Evolutionary conservation across 2,888 invertebrate species (phyloP).

Genomic region (Lymantria monacha): DNA sequence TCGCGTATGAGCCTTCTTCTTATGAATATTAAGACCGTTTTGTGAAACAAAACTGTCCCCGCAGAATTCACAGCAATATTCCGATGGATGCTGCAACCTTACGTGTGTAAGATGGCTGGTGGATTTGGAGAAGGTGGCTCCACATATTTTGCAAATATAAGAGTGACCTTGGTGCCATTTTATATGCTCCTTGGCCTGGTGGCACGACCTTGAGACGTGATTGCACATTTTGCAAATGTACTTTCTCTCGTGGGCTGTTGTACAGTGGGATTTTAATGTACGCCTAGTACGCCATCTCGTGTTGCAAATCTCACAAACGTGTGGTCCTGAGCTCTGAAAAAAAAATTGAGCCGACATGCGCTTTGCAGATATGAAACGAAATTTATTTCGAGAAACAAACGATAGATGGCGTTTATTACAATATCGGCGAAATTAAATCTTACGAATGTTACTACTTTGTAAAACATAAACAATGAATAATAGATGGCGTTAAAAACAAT

Average conservation of each 20-base stretch:
- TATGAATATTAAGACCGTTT: conserved; percentile 56
- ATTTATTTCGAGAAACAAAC: too few relatives aligned
- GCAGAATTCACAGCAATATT: conserved; percentile 51
- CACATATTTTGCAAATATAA: conserved; percentile 56
- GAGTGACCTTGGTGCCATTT: conserved; percentile 58
- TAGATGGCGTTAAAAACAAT: too few relatives aligned
- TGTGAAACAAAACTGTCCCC: conserved; percentile 58
- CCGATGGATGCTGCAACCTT: conserved; percentile 54
- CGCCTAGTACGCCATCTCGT: conserved; percentile 44
- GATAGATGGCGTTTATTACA: too few relatives aligned
- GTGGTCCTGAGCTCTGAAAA: conserved; percentile 42
- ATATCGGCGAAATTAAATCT: too few relatives aligned
- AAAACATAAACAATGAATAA: too few relatives aligned
- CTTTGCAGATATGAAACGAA: background rate
- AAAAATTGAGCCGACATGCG: background rate
- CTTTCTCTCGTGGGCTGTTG: conserved; percentile 49
- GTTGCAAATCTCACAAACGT: conserved; percentile 50
- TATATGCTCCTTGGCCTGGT: conserved; percentile 58
- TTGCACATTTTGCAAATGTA: conserved; percentile 55
- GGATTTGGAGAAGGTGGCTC: conserved; percentile 49
- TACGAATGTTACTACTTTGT: too few relatives aligned
- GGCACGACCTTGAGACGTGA: conserved; percentile 44
- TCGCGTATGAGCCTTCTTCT: conserved; percentile 49
- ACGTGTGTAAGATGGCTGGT: conserved; percentile 63
- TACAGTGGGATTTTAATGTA: conserved; percentile 42